Conservation (phyloP, 2,888 invertebrate genomes). For the Dryobota labecula region DNA sequence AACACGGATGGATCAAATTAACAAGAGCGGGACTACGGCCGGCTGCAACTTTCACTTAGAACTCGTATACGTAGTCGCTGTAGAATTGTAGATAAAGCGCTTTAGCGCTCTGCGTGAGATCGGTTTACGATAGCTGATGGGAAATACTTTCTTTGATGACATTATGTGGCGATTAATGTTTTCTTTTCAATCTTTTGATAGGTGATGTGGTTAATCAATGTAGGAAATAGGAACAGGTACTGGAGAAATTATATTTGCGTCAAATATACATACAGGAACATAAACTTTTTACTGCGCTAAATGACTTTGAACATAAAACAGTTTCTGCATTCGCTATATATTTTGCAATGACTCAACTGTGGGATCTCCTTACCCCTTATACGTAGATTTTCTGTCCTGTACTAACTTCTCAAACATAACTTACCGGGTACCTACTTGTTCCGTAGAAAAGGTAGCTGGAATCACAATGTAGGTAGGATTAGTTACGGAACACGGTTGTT, state of each 20-base stretch:
- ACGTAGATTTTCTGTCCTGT: neutral
- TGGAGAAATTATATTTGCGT: neutral
- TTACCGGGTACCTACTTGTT: neutral
- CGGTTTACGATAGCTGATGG: slow-evolving; percentile 41
- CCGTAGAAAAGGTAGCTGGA: neutral
- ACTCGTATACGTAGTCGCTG: slow-evolving; percentile 51
- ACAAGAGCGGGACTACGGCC: slow-evolving; percentile 54
- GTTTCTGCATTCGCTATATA: neutral
- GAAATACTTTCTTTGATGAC: slow-evolving; percentile 60
- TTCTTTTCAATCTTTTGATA: slow-evolving; percentile 15
- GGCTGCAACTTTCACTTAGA: slow-evolving; percentile 73
- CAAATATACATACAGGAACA: neutral
- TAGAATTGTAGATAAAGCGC: slow-evolving; percentile 34
- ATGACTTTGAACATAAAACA: neutral
- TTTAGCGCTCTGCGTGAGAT: slow-evolving; percentile 45
- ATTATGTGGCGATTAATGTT: slow-evolving; percentile 24
- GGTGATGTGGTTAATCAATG: neutral
- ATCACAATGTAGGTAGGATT: neutral
- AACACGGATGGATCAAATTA: slow-evolving; percentile 71
- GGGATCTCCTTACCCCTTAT: neutral
- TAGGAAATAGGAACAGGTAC: neutral
- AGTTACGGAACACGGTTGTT: neutral
- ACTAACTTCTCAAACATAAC: neutral
- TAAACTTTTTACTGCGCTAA: neutral
- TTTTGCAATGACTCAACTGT: slow-evolving; percentile 7